Conservation (phyloP, 2,888 invertebrate genomes). For the Andrena camellia region DNA sequence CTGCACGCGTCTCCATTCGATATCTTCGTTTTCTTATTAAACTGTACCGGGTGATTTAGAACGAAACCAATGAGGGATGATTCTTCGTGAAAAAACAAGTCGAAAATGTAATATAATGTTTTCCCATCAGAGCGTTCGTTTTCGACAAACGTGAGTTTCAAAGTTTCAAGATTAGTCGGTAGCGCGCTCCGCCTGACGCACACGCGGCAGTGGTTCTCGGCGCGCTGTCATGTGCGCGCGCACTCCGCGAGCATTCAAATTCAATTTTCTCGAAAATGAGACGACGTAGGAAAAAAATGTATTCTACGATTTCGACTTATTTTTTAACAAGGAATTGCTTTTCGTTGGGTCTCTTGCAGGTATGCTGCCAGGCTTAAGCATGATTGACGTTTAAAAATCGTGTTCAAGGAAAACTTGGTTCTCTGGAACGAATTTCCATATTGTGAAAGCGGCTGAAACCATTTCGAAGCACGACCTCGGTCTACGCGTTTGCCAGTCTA, state of each 20-base stretch:
- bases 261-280: not conserved
- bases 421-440: not conserved
- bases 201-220: not conserved
- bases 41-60: not conserved
- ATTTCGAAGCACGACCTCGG: conserved; percentile 31
- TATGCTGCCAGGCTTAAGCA: not conserved
- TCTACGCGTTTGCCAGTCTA: conserved; percentile 39
- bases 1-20: conserved; percentile 30
- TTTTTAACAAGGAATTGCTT: not conserved
- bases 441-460: not conserved
- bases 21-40: not conserved
- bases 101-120: not conserved
- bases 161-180: not conserved
- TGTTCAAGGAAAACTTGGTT: not conserved
- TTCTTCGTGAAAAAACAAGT: not conserved
- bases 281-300: not conserved
- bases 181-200: not conserved
- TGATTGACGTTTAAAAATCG: not conserved
- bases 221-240: too few relatives aligned
- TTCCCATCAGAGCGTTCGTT: not conserved
- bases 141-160: not conserved
- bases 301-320: too few relatives aligned
- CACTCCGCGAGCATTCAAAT: not conserved
- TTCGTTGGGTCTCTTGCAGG: not conserved
- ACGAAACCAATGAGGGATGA: not conserved